Percentiles rank a stretch among this genome's conserved stretches.
phyloP scores from a whole-genome alignment of 1,140 invertebrate species.

The Chlorops oryzae region DNA sequence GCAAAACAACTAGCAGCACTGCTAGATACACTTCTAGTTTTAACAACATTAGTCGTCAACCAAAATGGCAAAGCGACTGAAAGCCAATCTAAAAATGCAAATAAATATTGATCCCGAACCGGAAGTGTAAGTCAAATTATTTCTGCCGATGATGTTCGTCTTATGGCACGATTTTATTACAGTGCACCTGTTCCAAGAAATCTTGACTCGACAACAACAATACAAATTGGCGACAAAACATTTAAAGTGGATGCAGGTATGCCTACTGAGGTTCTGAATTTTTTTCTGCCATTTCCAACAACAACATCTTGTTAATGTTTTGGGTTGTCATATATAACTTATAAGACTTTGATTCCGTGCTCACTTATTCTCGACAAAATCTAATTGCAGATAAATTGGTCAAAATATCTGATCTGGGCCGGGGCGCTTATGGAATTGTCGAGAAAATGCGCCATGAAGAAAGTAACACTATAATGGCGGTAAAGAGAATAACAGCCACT shows the following conservation, averaged over 20 bases:
- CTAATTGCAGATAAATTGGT: constrained; percentile 84
- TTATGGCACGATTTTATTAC: neutral
- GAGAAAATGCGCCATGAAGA: constrained; percentile 91
- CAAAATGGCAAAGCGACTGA: neutral
- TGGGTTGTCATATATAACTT: too few species aligned
- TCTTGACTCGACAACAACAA: constrained; percentile 77
- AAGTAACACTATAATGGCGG: constrained; percentile 86
- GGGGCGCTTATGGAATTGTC: constrained; percentile 93
- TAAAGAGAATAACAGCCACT: constrained; percentile 92
- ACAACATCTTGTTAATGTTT: too few species aligned
- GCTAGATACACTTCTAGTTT: too few species aligned
- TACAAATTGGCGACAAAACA: constrained; percentile 76
- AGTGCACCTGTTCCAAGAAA: constrained; percentile 59
- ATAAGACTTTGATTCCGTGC: too few species aligned
- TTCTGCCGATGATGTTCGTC: neutral
- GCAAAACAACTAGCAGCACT: too few species aligned
- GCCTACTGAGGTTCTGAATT: too few species aligned
- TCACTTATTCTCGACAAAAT: too few species aligned
- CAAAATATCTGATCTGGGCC: constrained; percentile 81
- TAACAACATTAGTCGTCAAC: too few species aligned
- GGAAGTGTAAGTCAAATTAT: constrained; percentile 13
- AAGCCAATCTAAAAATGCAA: constrained; percentile 10
- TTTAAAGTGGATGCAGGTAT: constrained; percentile 89
- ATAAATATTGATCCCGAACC: constrained; percentile 16
- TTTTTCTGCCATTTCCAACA: too few species aligned